Evolutionary conservation across 1,140 invertebrate genomes (phyloP).

Genomic region (Calephelis virginiensis): DNA sequence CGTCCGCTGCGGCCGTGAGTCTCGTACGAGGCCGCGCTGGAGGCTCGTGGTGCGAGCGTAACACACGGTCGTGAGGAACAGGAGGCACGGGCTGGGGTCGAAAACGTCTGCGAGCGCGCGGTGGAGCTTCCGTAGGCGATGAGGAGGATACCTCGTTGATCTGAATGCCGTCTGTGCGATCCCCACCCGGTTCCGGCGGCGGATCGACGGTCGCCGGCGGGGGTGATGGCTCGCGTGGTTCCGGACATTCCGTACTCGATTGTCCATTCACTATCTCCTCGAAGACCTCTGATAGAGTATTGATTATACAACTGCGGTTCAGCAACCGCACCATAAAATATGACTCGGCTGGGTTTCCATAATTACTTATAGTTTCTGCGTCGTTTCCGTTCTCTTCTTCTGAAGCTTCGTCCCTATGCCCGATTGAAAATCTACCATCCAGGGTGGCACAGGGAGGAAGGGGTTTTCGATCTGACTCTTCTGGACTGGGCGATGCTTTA

Average conservation of each 20-base stretch:
- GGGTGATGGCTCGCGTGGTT: conserved; percentile 37
- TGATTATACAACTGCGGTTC: conserved; percentile 58
- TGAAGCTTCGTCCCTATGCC: conserved; percentile 34
- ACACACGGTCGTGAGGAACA: conserved; percentile 52
- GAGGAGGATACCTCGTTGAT: conserved; percentile 81
- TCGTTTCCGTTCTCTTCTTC: conserved; percentile 38
- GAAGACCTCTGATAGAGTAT: conserved; percentile 62
- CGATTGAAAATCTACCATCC: conserved; percentile 50
- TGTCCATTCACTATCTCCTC: conserved; percentile 52
- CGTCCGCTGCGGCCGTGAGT: conserved; percentile 34
- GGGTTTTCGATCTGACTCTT: conserved; percentile 34
- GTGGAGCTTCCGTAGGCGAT: conserved; percentile 65
- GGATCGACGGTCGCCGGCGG: conserved; percentile 29
- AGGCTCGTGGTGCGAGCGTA: conserved; percentile 64
- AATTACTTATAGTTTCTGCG: conserved; percentile 55
- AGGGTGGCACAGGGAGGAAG: conserved; percentile 57
- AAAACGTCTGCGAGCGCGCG: conserved; percentile 43
- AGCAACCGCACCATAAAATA: conserved; percentile 71
- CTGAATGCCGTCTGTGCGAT: conserved; percentile 70
- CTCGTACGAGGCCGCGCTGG: conserved; percentile 54
- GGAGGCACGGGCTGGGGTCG: conserved; percentile 34
- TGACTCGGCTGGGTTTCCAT: conserved; percentile 73
- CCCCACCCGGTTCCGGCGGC: conserved; percentile 24
- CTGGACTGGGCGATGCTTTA: conserved; percentile 33
- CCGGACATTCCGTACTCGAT: conserved; percentile 22